Evolutionary conservation across 1,140 invertebrate genomes (phyloP).

Genomic region (Nasonia longicornis): DNA sequence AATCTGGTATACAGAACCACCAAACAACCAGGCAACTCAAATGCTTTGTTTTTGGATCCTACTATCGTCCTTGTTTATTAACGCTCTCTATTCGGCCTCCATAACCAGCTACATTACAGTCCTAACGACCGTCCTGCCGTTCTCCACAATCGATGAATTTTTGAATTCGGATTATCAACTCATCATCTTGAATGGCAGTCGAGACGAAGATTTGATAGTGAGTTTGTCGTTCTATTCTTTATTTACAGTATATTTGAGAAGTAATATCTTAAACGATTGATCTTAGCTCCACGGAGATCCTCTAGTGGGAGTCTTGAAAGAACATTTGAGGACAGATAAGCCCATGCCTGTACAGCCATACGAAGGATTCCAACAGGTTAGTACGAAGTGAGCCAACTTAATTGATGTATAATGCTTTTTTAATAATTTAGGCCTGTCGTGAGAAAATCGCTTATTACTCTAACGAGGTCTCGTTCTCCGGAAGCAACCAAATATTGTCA

Average conservation of each 20-base stretch:
- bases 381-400: not conserved
- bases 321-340: not conserved
- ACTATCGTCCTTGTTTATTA: not conserved
- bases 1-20: not conserved
- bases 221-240: not conserved
- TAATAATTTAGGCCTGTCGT: not conserved
- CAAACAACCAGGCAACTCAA: not conserved
- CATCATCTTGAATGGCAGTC: not conserved
- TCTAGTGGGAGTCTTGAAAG: not conserved
- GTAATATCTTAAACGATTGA: not conserved
- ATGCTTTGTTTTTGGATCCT: not conserved
- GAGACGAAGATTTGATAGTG: not conserved
- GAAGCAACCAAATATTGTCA: not conserved
- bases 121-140: not conserved
- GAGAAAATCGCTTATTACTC: not conserved
- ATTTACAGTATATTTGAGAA: not conserved
- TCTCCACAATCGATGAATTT: not conserved
- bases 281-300: not conserved
- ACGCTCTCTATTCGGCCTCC: not conserved
- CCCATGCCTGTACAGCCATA: not conserved
- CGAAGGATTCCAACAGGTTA: not conserved
- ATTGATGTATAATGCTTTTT: not conserved
- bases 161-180: not conserved
- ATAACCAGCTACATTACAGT: not conserved
- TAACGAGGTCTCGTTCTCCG: not conserved